Evolutionary conservation across 2,888 invertebrate genomes (phyloP).

Genomic region (Eupithecia centaureata): DNA sequence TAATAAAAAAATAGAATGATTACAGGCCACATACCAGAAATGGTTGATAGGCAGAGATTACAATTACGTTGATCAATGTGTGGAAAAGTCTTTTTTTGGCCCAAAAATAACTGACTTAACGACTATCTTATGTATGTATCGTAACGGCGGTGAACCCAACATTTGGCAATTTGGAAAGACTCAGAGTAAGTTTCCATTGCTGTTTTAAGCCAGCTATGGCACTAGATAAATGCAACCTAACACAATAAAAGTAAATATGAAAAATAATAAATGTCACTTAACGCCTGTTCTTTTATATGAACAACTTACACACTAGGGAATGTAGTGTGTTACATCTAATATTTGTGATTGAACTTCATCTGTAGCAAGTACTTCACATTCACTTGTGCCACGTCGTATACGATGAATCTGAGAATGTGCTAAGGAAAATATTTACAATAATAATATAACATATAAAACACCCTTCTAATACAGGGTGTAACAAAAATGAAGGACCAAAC

Average conservation of each 20-base stretch:
- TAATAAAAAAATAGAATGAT: background rate
- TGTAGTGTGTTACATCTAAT: constrained; percentile 54
- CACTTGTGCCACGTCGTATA: constrained; percentile 98
- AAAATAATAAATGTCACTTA: background rate
- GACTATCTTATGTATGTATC: too few relatives aligned
- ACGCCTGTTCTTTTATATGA: background rate
- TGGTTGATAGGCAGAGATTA: too few relatives aligned
- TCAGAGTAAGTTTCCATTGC: too few relatives aligned
- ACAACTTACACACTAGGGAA: constrained; percentile 2
- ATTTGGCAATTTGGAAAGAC: too few relatives aligned
- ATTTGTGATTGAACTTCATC: constrained; percentile 93
- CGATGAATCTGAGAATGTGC: constrained; percentile 87
- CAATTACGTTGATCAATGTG: too few relatives aligned
- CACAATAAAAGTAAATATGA: background rate
- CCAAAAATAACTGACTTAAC: too few relatives aligned
- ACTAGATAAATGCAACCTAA: too few relatives aligned
- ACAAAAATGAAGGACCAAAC: too few relatives aligned
- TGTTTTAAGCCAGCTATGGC: too few relatives aligned
- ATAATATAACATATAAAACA: background rate
- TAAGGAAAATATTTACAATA: constrained; percentile 54
- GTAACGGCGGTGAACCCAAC: too few relatives aligned
- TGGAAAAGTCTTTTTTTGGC: too few relatives aligned
- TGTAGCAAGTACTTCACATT: constrained; percentile 94
- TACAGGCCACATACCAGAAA: background rate
- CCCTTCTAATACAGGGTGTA: background rate